Evolutionary conservation across 2,113 vertebrate genomes (phyloP).

Genomic region (Bombycilla garrulus): DNA sequence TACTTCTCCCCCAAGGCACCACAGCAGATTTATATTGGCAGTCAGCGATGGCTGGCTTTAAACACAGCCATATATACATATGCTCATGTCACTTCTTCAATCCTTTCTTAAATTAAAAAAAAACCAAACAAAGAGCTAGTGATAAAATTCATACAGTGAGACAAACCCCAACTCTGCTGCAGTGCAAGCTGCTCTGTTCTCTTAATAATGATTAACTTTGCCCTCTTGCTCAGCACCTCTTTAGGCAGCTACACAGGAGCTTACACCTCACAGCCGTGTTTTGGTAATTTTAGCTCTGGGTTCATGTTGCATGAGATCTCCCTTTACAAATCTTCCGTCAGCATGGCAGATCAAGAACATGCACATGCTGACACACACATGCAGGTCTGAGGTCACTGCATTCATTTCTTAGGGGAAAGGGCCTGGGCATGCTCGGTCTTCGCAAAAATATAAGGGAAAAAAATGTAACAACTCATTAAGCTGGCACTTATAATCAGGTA

Average conservation of each 20-base stretch:
- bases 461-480: background rate
- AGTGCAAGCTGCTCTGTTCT: background rate
- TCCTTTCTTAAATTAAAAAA: background rate
- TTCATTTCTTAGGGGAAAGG: background rate
- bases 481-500: background rate
- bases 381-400: background rate
- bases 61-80: background rate
- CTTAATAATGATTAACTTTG: background rate
- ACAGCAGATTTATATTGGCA: conserved; percentile 27
- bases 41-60: background rate
- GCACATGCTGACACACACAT: background rate
- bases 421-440: rapidly evolving
- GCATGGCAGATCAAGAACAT: background rate
- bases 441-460: background rate
- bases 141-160: background rate
- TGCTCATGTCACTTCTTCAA: background rate
- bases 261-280: background rate
- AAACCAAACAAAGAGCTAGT: background rate
- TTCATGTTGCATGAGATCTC: background rate
- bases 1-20: background rate
- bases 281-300: background rate
- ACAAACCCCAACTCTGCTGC: background rate
- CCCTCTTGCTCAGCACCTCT: background rate
- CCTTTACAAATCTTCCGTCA: background rate
- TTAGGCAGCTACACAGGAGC: background rate